These are phyloP conservation scores for Virgularia gustaviana DNA, from an alignment of 92 coral and sea anemone genomes.

Conservation along the genomic window DNA sequence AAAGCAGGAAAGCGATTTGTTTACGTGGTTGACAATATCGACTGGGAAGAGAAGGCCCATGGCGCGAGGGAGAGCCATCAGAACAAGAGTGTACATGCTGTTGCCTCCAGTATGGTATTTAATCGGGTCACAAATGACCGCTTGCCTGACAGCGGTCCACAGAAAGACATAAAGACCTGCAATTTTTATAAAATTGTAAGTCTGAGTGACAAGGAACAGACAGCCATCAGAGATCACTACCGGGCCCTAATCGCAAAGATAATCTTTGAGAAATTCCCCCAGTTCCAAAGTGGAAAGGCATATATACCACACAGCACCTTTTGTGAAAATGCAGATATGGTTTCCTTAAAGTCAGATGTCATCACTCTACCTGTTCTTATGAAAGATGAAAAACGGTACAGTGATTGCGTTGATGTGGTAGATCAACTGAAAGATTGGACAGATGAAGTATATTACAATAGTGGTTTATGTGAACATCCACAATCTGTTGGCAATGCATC, in stretches of 20 bases:
- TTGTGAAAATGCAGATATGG: neutral
- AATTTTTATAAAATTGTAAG: neutral
- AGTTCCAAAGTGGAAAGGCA: neutral
- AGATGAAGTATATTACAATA: slow-evolving; percentile 7
- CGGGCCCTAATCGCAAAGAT: slow-evolving; percentile 10
- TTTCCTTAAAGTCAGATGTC: slow-evolving; percentile 2
- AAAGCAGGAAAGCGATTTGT: too few relatives aligned
- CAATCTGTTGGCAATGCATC: neutral
- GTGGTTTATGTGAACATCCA: slow-evolving; percentile 6
- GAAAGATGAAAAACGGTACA: slow-evolving; percentile 21
- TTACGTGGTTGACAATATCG: too few relatives aligned
- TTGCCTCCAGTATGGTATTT: too few relatives aligned
- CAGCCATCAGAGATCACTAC: slow-evolving; percentile 3
- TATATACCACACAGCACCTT: neutral
- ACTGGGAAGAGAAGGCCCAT: too few relatives aligned
- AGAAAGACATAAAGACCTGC: too few relatives aligned
- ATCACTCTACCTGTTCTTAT: slow-evolving; percentile 15
- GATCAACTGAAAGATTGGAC: slow-evolving; percentile 29
- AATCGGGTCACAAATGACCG: too few relatives aligned
- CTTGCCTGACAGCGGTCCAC: too few relatives aligned
- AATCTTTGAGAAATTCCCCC: neutral
- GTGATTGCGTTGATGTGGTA: slow-evolving; percentile 17
- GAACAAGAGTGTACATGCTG: too few relatives aligned
- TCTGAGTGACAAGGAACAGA: neutral
- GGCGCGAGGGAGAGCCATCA: too few relatives aligned